phyloP scores from a whole-genome alignment of 2,888 invertebrate species.

The Pyrrhosoma nymphula region DNA sequence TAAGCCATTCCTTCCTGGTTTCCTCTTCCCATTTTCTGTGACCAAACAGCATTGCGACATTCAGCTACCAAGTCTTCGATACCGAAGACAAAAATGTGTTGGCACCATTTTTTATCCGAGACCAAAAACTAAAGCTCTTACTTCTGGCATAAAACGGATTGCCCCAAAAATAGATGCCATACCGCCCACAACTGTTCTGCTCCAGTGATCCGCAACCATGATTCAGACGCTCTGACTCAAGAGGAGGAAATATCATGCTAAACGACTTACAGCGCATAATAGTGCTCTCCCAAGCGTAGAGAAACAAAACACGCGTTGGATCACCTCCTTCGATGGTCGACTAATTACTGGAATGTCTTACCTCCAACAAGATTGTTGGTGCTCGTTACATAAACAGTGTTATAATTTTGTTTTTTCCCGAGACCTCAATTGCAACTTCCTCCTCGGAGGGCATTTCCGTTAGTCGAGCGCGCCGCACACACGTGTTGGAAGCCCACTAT shows the following conservation, averaged over 20 bases:
- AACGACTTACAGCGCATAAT: not conserved
- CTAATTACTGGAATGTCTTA: not conserved
- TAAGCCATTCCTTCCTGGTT: not conserved
- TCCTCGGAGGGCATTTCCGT: constrained; percentile 22
- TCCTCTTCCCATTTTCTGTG: not conserved
- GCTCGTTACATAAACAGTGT: not conserved
- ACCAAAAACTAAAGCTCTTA: not conserved
- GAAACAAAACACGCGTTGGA: not conserved
- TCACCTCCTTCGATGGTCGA: not conserved
- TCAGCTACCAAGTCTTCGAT: not conserved
- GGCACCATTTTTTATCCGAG: not conserved
- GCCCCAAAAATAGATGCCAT: not conserved
- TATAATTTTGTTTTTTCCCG: not conserved
- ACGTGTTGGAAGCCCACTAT: not conserved
- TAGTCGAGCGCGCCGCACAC: not conserved
- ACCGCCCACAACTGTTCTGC: not conserved
- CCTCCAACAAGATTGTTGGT: not conserved
- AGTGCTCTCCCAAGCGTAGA: not conserved
- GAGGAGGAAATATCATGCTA: not conserved
- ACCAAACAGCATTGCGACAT: not conserved
- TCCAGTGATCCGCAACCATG: constrained; percentile 3
- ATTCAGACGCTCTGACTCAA: not conserved
- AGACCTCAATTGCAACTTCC: not conserved
- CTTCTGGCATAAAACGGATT: not conserved
- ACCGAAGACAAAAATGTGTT: not conserved